Evolutionary conservation across 2,888 invertebrate species (phyloP).

Genomic region (Chrysotoxum bicinctum): DNA sequence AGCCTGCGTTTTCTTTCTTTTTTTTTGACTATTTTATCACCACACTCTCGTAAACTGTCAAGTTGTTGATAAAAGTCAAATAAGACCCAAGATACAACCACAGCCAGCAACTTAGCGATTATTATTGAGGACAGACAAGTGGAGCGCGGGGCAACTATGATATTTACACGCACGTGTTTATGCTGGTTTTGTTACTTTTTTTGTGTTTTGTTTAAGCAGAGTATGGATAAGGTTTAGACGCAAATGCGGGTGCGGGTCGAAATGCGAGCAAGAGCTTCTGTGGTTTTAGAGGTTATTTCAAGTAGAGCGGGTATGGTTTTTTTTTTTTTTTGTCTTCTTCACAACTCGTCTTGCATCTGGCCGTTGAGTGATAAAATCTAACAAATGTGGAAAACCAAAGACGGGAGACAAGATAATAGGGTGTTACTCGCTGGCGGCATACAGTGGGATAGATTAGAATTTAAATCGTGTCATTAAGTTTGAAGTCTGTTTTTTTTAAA

Average conservation of each 20-base stretch:
- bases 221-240: neutral
- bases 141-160: neutral
- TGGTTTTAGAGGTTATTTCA: slow-evolving; percentile 11
- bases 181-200: neutral
- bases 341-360: slow-evolving; percentile 17
- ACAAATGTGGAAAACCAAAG: slow-evolving; percentile 26
- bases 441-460: neutral
- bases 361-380: slow-evolving; percentile 29
- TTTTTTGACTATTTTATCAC: neutral
- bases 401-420: neutral
- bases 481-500: neutral
- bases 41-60: slow-evolving; percentile 20
- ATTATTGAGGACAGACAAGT: slow-evolving; percentile 4
- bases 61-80: slow-evolving; percentile 15
- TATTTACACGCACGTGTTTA: slow-evolving; percentile 18
- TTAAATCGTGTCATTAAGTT: slow-evolving; percentile 15
- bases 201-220: neutral
- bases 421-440: neutral
- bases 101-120: neutral
- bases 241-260: neutral
- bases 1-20: neutral
- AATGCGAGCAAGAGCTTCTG: neutral
- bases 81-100: slow-evolving; percentile 11
- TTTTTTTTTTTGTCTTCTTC: neutral
- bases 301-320: slow-evolving; percentile 12